Percentiles rank a stretch among this genome's conserved stretches.
phyloP scores from a whole-genome alignment of 2,888 invertebrate genomes.

The Scrobipalpa atriplicella region DNA sequence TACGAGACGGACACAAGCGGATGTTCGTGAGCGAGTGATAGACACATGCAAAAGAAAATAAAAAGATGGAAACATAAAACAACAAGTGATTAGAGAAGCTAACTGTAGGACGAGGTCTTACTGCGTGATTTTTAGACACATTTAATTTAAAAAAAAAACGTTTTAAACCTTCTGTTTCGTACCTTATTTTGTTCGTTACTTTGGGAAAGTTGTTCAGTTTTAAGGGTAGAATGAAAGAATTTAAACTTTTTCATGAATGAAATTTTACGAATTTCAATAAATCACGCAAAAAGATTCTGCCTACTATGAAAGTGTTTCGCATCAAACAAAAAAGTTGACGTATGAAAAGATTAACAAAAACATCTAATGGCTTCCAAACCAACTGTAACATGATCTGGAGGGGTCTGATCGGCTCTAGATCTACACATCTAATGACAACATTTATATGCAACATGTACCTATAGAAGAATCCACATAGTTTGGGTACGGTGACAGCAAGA shows the following conservation, averaged over 20 bases:
- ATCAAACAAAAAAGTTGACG: neutral
- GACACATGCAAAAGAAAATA: conserved; percentile 79
- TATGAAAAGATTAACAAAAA: conserved; percentile 5
- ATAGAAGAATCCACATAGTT: neutral
- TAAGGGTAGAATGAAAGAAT: no score
- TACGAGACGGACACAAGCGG: conserved; percentile 73
- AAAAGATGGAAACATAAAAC: conserved; percentile 63
- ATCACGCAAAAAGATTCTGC: neutral
- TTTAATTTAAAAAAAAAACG: no score
- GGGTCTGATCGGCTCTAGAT: neutral
- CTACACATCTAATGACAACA: conserved; percentile 58
- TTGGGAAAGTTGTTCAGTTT: no score
- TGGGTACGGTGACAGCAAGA: neutral
- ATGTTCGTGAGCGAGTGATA: conserved; percentile 79
- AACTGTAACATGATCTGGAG: conserved; percentile 15
- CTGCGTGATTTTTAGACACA: neutral
- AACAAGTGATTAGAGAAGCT: conserved; percentile 35
- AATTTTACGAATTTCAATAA: neutral
- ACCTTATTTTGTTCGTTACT: no score
- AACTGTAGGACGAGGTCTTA: neutral
- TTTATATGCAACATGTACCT: conserved; percentile 26
- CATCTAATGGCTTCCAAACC: conserved; percentile 20
- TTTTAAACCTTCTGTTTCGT: no score
- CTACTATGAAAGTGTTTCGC: neutral
- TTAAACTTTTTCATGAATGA: neutral